Percentiles rank a stretch among this genome's conserved stretches.
phyloP scores from a whole-genome alignment of 2,113 vertebrate species.

The Diadophis punctatus region DNA sequence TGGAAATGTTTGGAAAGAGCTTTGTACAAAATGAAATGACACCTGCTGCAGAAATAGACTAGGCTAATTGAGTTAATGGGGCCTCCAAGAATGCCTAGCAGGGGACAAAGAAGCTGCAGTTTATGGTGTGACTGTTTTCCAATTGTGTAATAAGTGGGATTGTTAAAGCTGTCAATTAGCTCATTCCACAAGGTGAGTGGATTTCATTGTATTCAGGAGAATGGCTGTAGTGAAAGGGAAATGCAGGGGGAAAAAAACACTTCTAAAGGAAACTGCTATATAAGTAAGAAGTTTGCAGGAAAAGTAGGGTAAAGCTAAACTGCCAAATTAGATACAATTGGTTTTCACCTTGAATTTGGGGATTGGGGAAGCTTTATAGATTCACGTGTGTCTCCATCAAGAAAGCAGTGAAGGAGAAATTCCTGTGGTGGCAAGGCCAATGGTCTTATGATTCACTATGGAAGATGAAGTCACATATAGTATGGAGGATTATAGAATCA shows the following conservation, averaged over 20 bases:
- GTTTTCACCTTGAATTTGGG: neutral
- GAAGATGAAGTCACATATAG: neutral
- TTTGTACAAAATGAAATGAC: neutral
- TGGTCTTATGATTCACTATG: neutral
- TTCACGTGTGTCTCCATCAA: neutral
- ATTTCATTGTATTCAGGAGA: neutral
- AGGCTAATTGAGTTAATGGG: slow-evolving; percentile 19
- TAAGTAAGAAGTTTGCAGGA: neutral
- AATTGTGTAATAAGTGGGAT: neutral
- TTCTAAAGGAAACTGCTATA: neutral
- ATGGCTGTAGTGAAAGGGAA: accelerated
- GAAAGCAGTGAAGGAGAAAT: neutral
- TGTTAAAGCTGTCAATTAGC: neutral
- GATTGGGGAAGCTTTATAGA: neutral
- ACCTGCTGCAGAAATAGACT: accelerated
- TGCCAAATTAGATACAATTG: neutral
- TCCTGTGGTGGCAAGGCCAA: neutral
- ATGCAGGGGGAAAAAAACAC: too few relatives aligned
- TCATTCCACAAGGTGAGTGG: accelerated
- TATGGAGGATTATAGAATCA: neutral
- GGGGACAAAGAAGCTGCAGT: neutral
- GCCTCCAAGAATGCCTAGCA: slow-evolving; percentile 8
- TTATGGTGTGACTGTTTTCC: neutral
- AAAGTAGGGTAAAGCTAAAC: neutral
- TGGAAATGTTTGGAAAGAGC: neutral